Evolutionary conservation across 2,888 invertebrate species (phyloP).

Genomic region (Synergus gifuensis): DNA sequence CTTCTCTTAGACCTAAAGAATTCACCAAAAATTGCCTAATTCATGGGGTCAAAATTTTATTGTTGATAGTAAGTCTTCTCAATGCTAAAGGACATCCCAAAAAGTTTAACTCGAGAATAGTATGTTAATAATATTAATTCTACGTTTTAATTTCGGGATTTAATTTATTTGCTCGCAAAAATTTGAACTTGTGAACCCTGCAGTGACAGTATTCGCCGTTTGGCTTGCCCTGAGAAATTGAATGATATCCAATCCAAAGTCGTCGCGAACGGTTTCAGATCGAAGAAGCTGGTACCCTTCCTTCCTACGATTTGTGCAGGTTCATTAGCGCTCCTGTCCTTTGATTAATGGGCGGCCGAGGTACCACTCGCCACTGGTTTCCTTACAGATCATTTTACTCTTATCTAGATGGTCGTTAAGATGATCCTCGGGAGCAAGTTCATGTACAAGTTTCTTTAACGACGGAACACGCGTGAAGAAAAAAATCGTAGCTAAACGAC

Average conservation of each 20-base stretch:
- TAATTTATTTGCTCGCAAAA: no score
- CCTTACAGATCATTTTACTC: constrained; percentile 71
- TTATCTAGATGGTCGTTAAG: constrained; percentile 73
- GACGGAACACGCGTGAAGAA: constrained; percentile 55
- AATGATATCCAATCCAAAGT: constrained; percentile 27
- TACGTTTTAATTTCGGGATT: no score
- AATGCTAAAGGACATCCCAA: no score
- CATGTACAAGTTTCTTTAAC: constrained; percentile 57
- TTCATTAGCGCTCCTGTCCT: constrained; percentile 75
- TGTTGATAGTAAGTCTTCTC: no score
- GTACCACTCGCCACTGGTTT: constrained; percentile 70
- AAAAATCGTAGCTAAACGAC: constrained; percentile 51
- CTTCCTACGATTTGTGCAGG: constrained; percentile 63
- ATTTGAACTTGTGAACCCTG: no score
- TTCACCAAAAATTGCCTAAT: no score
- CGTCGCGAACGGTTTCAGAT: constrained; percentile 20
- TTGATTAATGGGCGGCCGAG: constrained; percentile 72
- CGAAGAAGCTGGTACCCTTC: constrained; percentile 5
- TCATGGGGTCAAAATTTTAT: no score
- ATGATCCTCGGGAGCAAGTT: constrained; percentile 62
- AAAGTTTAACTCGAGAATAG: no score
- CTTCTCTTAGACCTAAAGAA: background rate
- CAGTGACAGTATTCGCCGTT: no score
- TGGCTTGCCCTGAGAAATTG: background rate
- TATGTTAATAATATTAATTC: no score